Base-by-base conservation (phyloP, 2,888 invertebrate genomes). In the Drosophila flavopinicola region DNA sequence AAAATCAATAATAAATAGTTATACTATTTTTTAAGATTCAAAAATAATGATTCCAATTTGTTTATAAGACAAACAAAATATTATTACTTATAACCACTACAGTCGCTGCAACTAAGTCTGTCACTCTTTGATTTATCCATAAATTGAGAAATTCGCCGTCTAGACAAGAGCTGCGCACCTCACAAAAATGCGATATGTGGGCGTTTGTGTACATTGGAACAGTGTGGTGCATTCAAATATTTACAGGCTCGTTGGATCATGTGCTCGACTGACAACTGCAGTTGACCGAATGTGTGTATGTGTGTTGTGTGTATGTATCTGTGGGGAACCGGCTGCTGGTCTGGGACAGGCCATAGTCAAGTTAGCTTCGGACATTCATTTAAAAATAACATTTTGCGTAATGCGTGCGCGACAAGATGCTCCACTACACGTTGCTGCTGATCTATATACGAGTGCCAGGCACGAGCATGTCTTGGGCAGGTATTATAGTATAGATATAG, bases 361-460 rank as follows among this genome's bases (percentile, higher is more conserved):
- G 44, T 66, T 66, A 87, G 88, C 88, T 85, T 85, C 86, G 88
- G 82, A 80, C 82, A 79, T 72, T 68, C 66, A 66, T 76, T 87
- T 90, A 90, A 77, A 90, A 90, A 90, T 90, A 90, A 83, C 64
- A 86, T 77, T 90, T 89, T 90, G 90, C 88, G 90, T 89, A 89
- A 90, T 80, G 75, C 75, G 76, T 66, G 37, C 30, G 66, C 73
- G 74, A 77, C 78, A 74, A 65, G 59, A 64, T 58, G 66, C 63
- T 75, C 69, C 61, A 54, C 48, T 33, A 52, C 37, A 32, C 52
- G 59, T 32, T 39, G 33, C 25, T 32, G 56, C 23, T 61, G 64
- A 72, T 67, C 72, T 75, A 67, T 68, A 20, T 24, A 41, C 49
- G 49, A 52, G 39, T 37, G 59, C 39, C 42, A 42, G 37, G 15